Base-by-base conservation (phyloP, 2,113 vertebrate genomes). In the Ancistrus triradiatus region DNA sequence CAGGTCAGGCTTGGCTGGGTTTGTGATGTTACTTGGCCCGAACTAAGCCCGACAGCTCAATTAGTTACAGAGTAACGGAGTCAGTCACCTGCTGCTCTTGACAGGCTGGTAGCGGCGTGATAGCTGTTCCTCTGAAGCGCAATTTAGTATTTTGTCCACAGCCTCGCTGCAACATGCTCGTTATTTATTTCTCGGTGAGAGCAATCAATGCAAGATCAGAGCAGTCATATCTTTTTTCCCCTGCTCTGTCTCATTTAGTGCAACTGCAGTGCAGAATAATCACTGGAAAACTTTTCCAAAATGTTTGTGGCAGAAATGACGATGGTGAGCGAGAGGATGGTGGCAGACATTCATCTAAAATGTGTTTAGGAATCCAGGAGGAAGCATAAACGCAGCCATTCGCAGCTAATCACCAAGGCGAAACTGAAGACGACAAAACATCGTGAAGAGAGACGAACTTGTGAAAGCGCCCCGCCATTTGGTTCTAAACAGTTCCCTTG, bases 171-270 rank as follows among this genome's bases (percentile, higher is more conserved):
- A 72, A 83, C 84, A 84, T 21, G 79, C 70, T 75, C 69, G 59
- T 77, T 74, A 79, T 83, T 84, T 84, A 83, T 86, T 84, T 33
- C 83, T 79, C 80, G 85, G 81, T 84, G 81, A 84, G 78, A 73
- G 65, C 65, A 38, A 69, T 72, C 77, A 71, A 68, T 59, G 24
- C 74, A 73, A 81, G 74, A 79, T 59, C 63, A 67, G 68, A 66
- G 74, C 61, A 65, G 63, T 57, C 66, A 53, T 78, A 10, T 14
- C 28, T 8, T 73, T 80, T 72, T 78, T 73, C 66, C 49, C 73
- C 15, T 56, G 44, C 61, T 70, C 69, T 66, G 3, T 25, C 44
- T 19, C 27, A 59, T 43, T 66, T 48, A 53, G 35, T n/a, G n/a
- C n/a, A n/a, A n/a, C n/a, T n/a, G n/a, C n/a, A n/a, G n/a, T n/a